A percentile compares a stretch with the other conserved stretches of the same genome.
Conservation (phyloP, 1,140 invertebrate genomes). For the Wasmannia auropunctata region DNA sequence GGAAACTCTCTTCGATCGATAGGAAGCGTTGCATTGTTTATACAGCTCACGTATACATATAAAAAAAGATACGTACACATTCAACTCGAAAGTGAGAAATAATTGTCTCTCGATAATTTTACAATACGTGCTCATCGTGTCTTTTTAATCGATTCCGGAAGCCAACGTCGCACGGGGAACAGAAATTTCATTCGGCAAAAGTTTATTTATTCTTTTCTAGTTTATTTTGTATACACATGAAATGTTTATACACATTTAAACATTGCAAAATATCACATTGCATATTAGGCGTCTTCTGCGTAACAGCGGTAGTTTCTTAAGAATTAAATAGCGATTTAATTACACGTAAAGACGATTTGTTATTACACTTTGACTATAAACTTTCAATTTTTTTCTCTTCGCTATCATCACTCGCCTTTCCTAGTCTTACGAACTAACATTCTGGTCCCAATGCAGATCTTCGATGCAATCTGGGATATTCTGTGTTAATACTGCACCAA, state of each 20-base stretch:
- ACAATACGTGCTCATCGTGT: not conserved
- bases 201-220: conserved; percentile 6
- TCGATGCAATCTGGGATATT: conserved; percentile 26
- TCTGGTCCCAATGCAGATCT: conserved; percentile 47
- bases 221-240: conserved; percentile 47
- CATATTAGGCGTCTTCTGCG: conserved; percentile 63
- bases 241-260: conserved; percentile 51
- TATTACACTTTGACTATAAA: conserved; percentile 44
- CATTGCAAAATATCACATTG: conserved; percentile 70
- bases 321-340: conserved; percentile 28
- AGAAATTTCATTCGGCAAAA: not conserved
- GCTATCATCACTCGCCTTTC: conserved; percentile 2
- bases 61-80: not conserved
- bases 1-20: not conserved
- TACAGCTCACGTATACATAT: not conserved
- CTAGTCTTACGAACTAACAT: conserved; percentile 44
- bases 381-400: conserved; percentile 3
- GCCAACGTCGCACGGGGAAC: not conserved
- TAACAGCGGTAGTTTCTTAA: conserved; percentile 22
- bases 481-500: conserved; percentile 46
- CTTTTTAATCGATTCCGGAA: not conserved
- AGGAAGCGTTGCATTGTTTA: not conserved
- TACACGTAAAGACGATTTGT: not conserved
- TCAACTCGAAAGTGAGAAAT: not conserved
- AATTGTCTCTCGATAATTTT: conserved; percentile 1